Evolutionary conservation across 2,888 invertebrate genomes (phyloP).

Genomic region (Hypomecis atomaria): DNA sequence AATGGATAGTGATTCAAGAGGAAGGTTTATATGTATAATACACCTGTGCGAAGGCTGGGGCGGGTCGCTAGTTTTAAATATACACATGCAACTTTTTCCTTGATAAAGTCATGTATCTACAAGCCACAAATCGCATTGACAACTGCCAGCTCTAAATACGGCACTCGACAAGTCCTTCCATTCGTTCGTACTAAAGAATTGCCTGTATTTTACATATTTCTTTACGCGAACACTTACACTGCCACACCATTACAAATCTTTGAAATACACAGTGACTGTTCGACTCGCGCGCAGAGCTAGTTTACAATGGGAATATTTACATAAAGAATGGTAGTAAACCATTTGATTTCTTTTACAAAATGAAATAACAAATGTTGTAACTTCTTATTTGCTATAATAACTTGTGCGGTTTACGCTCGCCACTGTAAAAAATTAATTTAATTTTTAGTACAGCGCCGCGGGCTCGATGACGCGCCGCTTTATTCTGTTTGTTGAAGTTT

Average conservation of each 20-base stretch:
- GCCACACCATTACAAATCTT: slow-evolving; percentile 30
- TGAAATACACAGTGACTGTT: slow-evolving; percentile 31
- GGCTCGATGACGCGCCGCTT: slow-evolving; percentile 40
- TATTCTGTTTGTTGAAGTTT: slow-evolving; percentile 38
- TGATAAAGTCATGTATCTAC: slow-evolving; percentile 11
- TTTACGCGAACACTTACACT: slow-evolving; percentile 24
- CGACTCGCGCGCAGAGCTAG: slow-evolving; percentile 19
- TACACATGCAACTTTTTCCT: too few relatives aligned
- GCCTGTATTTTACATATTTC: slow-evolving; percentile 25
- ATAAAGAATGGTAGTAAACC: slow-evolving; percentile 56
- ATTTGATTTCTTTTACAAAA: slow-evolving; percentile 57
- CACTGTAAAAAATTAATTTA: slow-evolving; percentile 53
- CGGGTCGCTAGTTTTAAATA: too few relatives aligned
- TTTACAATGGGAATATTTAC: slow-evolving; percentile 62
- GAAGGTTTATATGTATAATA: too few relatives aligned
- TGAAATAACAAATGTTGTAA: slow-evolving; percentile 54
- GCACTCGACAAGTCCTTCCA: slow-evolving; percentile 18
- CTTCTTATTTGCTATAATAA: slow-evolving; percentile 50
- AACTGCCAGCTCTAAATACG: slow-evolving; percentile 21
- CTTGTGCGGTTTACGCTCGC: slow-evolving; percentile 46
- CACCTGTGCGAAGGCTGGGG: too few relatives aligned
- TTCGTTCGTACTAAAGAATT: slow-evolving; percentile 24
- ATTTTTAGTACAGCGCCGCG: slow-evolving; percentile 42
- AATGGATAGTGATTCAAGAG: too few relatives aligned
- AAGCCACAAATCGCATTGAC: slow-evolving; percentile 27